Evolutionary conservation across 92 coral and sea anemone genomes (phyloP).

Genomic region (Micromussa lordhowensis): DNA sequence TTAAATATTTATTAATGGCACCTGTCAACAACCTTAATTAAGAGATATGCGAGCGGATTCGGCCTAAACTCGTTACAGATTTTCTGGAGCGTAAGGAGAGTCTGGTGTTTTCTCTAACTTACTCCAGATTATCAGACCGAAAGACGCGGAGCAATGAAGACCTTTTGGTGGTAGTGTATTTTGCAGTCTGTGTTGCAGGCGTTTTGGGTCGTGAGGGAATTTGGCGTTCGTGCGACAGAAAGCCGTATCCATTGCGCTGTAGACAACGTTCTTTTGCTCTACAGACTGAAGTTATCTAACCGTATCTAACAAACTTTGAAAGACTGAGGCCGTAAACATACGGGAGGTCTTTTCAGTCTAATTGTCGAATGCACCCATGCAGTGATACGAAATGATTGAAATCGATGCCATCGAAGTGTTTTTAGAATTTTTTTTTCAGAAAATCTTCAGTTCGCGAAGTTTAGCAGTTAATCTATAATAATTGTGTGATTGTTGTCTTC

Average conservation of each 20-base stretch:
- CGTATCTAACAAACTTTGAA: background rate
- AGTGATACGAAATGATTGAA: background rate
- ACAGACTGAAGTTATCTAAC: background rate
- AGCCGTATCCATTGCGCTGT: background rate
- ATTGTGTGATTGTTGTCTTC: background rate
- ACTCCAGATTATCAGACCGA: constrained; percentile 12
- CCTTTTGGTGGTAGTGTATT: background rate
- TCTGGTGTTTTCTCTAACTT: background rate
- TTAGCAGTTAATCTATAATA: background rate
- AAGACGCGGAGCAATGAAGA: background rate
- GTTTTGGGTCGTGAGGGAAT: background rate
- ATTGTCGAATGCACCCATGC: background rate
- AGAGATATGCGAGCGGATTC: background rate
- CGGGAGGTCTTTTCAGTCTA: constrained; percentile 6
- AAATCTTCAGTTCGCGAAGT: background rate
- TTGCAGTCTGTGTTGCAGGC: background rate
- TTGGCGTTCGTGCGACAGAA: background rate
- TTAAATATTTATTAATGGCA: constrained; percentile 64
- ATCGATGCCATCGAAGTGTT: background rate
- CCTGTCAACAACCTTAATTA: constrained; percentile 58
- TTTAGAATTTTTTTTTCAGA: background rate
- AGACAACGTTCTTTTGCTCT: background rate
- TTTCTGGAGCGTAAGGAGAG: background rate
- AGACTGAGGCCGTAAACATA: background rate
- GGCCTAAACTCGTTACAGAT: constrained; percentile 9